phyloP scores from a whole-genome alignment of 1,140 invertebrate genomes.

The Conus ventricosus region DNA sequence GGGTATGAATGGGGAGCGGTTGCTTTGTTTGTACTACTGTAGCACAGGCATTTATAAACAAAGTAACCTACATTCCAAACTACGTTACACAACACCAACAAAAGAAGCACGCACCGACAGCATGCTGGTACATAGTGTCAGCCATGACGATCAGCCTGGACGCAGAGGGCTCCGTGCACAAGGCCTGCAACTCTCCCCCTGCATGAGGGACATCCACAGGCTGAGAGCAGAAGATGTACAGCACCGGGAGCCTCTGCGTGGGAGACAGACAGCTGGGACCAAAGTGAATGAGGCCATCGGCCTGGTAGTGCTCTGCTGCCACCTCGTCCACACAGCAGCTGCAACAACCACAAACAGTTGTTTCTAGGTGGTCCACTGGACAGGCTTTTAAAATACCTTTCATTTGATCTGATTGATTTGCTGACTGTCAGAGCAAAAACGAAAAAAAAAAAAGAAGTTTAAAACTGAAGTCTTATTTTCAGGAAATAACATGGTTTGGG shows the following conservation, averaged over 20 bases:
- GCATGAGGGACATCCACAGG: constrained; percentile 63
- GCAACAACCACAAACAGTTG: constrained; percentile 60
- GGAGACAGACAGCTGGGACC: constrained; percentile 90
- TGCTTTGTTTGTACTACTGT: too few species aligned
- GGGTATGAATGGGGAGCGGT: too few species aligned
- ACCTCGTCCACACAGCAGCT: constrained; percentile 95
- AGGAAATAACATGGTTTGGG: too few species aligned
- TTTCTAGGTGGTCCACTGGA: not conserved
- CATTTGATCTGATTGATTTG: not conserved
- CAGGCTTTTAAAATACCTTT: not conserved
- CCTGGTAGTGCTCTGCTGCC: constrained; percentile 88
- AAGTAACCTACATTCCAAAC: too few species aligned
- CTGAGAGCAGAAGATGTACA: constrained; percentile 77
- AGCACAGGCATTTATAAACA: too few species aligned
- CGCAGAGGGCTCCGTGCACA: constrained; percentile 51
- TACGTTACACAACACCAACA: too few species aligned
- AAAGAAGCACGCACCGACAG: constrained; percentile 75
- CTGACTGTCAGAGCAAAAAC: too few species aligned
- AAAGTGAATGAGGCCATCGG: constrained; percentile 92
- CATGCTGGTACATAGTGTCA: constrained; percentile 83
- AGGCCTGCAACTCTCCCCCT: constrained; percentile 47
- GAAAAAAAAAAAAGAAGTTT: too few species aligned
- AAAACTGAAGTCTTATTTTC: not conserved
- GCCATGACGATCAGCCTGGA: constrained; percentile 82
- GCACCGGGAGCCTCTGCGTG: constrained; percentile 77